phyloP scores from a whole-genome alignment of 2,797 vertebrate genomes.

The Chaetodon trifasciatus region DNA sequence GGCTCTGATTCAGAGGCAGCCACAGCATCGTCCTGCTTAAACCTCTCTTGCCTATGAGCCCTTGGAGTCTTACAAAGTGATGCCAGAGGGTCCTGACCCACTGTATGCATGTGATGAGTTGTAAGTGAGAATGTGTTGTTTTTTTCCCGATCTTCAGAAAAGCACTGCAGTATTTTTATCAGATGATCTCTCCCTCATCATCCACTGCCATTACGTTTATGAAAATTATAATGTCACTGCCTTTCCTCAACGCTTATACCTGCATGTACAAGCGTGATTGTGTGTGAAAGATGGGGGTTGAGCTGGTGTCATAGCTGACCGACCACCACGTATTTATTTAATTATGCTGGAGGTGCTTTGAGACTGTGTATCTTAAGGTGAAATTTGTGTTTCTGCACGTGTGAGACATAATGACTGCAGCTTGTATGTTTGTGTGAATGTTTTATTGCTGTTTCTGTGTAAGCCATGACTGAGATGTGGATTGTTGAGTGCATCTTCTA shows the following conservation, averaged over 20 bases:
- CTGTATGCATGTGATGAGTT: no score
- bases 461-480: constrained; percentile 68
- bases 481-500: constrained; percentile 65
- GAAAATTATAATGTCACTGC: constrained; percentile 86
- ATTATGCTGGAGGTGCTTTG: constrained; percentile 50
- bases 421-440: constrained; percentile 49
- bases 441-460: constrained; percentile 59
- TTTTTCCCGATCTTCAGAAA: constrained; percentile 78
- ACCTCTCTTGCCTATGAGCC: constrained; percentile 56
- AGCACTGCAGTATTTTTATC: constrained; percentile 84
- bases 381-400: constrained; percentile 37
- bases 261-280: constrained; percentile 56
- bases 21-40: constrained; percentile 78
- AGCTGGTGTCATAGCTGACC: constrained; percentile 54
- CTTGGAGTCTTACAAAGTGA: no score
- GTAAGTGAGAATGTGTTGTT: constrained; percentile 26
- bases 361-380: constrained; percentile 36
- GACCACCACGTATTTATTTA: constrained; percentile 70
- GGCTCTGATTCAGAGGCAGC: constrained; percentile 67
- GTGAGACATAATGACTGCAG: constrained; percentile 32
- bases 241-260: constrained; percentile 79
- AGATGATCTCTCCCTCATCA: constrained; percentile 79
- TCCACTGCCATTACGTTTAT: constrained; percentile 85
- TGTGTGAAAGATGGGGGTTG: background rate
- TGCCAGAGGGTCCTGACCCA: constrained; percentile 58